These are phyloP conservation scores for Pogonophryne albipinna DNA, from an alignment of 2,797 vertebrate genomes.

Conservation along the genomic window DNA sequence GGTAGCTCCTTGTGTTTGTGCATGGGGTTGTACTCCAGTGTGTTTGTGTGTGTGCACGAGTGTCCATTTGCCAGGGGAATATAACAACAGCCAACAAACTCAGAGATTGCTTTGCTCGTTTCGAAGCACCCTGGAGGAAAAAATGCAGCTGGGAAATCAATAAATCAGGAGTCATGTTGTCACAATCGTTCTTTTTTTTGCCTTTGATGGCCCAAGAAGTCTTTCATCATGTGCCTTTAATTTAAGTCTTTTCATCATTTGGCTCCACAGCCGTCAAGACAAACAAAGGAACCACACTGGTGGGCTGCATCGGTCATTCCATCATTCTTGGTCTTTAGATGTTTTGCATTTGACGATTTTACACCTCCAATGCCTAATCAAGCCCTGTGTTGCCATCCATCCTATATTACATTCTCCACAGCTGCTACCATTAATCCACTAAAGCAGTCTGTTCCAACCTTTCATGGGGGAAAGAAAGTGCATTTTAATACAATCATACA, in stretches of 20 bases:
- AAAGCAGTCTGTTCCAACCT: slow-evolving; percentile 12
- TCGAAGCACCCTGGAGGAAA: slow-evolving; percentile 69
- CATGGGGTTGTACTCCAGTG: slow-evolving; percentile 32
- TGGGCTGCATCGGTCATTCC: slow-evolving; percentile 28
- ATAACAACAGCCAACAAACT: slow-evolving; percentile 72
- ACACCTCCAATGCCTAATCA: slow-evolving; percentile 53
- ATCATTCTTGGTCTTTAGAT: slow-evolving; percentile 34
- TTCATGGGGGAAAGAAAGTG: neutral
- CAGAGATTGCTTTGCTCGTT: slow-evolving; percentile 81
- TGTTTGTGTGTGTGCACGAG: slow-evolving; percentile 23
- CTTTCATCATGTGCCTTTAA: slow-evolving; percentile 83
- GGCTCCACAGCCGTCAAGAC: slow-evolving; percentile 50
- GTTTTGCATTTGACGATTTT: slow-evolving; percentile 48
- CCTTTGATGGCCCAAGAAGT: slow-evolving; percentile 78
- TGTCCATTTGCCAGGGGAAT: slow-evolving; percentile 73
- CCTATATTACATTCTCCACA: slow-evolving; percentile 28
- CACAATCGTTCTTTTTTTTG: slow-evolving; percentile 62
- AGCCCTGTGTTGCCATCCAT: neutral
- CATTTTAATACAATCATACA: slow-evolving; percentile 11
- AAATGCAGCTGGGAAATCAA: slow-evolving; percentile 79
- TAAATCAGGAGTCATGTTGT: slow-evolving; percentile 83
- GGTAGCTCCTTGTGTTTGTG: slow-evolving; percentile 71
- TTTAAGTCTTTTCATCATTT: slow-evolving; percentile 69
- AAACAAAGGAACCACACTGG: slow-evolving; percentile 11
- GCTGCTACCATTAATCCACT: slow-evolving; percentile 34